Evolutionary conservation across 1,140 invertebrate genomes (phyloP).

Genomic region (Diorhabda sublineata): DNA sequence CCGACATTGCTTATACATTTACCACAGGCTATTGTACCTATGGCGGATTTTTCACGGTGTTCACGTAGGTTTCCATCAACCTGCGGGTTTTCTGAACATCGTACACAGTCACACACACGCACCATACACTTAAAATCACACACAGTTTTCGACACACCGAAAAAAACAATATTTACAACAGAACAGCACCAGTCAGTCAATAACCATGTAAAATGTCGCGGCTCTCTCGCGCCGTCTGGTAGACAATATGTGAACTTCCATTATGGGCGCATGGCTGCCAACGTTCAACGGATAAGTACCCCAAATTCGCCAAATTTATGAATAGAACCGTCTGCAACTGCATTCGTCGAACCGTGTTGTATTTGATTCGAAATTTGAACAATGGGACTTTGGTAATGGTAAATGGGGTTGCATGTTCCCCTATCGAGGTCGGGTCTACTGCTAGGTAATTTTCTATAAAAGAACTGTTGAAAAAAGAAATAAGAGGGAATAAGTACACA

Average conservation of each 20-base stretch:
- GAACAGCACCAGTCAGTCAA: conserved; percentile 54
- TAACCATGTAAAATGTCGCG: conserved; percentile 58
- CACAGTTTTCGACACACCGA: conserved; percentile 45
- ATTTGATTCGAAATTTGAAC: conserved; percentile 15
- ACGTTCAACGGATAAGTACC: conserved; percentile 18
- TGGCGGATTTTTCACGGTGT: conserved; percentile 44
- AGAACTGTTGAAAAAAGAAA: neutral
- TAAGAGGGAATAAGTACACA: too few relatives aligned
- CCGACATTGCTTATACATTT: conserved; percentile 36
- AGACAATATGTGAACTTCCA: conserved; percentile 29
- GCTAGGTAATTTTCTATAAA: neutral
- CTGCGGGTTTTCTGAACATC: conserved; percentile 46
- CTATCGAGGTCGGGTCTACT: conserved; percentile 15
- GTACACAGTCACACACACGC: conserved; percentile 44
- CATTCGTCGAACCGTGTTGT: neutral
- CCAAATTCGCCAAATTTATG: conserved; percentile 8
- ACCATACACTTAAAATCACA: conserved; percentile 37
- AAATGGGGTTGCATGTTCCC: conserved; percentile 24
- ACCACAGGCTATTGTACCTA: conserved; percentile 45
- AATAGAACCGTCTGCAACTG: conserved; percentile 1
- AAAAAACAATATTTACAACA: conserved; percentile 55
- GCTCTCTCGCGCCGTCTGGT: conserved; percentile 37
- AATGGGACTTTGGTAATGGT: conserved; percentile 24
- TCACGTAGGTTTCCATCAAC: conserved; percentile 36
- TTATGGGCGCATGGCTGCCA: conserved; percentile 31